Conservation (phyloP, 2,888 invertebrate genomes). For the Matsumyia berberina region DNA sequence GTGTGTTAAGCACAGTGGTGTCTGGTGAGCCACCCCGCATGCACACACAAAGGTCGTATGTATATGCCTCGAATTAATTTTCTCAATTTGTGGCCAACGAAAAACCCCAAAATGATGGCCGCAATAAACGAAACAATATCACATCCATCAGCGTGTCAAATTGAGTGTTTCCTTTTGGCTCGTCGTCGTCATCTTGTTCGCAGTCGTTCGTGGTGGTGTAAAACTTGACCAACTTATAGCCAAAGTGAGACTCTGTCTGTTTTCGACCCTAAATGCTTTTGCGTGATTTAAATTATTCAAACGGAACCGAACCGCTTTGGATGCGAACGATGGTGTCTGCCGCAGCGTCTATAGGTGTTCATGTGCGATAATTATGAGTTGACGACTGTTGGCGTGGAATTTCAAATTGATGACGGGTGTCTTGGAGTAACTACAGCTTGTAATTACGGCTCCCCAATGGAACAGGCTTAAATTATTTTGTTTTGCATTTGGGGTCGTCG, state of each 20-base stretch:
- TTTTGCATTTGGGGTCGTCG: not conserved
- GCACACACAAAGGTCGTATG: slow-evolving; percentile 27
- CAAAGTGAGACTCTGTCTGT: not conserved
- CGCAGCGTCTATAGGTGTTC: slow-evolving; percentile 25
- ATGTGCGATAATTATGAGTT: slow-evolving; percentile 29
- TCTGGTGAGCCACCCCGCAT: not conserved
- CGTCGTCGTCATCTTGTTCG: not conserved
- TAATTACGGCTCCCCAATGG: slow-evolving; percentile 5
- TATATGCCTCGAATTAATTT: slow-evolving; percentile 44
- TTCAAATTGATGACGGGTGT: slow-evolving; percentile 15
- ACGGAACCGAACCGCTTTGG: slow-evolving; percentile 2
- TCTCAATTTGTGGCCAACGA: slow-evolving; percentile 14
- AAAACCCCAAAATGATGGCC: slow-evolving; percentile 2
- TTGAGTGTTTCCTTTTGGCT: slow-evolving; percentile 32
- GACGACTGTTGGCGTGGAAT: slow-evolving; percentile 21
- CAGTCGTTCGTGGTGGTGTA: not conserved
- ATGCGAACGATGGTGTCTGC: not conserved
- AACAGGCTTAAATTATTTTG: slow-evolving; percentile 12
- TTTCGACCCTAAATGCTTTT: slow-evolving; percentile 47
- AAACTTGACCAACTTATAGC: slow-evolving; percentile 38
- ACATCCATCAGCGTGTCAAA: slow-evolving; percentile 43
- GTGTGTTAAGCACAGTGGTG: not conserved
- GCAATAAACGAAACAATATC: slow-evolving; percentile 29
- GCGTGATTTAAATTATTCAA: slow-evolving; percentile 67
- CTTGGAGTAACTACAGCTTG: slow-evolving; percentile 1